A percentile compares a stretch with the other conserved stretches of the same genome.
Conservation (phyloP, 2,797 vertebrate genomes). For the Gallinago solitaria region DNA sequence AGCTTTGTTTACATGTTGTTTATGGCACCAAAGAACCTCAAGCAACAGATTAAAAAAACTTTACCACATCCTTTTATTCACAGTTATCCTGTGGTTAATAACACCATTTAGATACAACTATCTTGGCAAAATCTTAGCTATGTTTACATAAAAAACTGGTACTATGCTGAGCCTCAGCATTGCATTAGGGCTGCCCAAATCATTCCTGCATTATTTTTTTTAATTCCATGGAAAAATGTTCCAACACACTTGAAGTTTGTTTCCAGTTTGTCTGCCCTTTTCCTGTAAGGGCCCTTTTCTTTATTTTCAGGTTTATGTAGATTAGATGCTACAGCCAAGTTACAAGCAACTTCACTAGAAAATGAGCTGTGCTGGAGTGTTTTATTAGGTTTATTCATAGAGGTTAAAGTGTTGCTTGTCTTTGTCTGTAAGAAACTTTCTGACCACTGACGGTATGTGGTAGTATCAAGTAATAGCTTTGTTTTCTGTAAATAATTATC, state of each 20-base stretch:
- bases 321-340: neutral
- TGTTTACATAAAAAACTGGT: neutral
- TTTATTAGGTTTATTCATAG: neutral
- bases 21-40: neutral
- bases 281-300: neutral
- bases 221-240: neutral
- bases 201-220: neutral
- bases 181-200: neutral
- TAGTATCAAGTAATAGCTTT: neutral
- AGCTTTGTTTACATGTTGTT: neutral
- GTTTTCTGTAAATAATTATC: neutral
- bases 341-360: neutral
- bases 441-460: neutral
- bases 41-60: neutral
- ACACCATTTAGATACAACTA: neutral
- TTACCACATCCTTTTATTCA: neutral
- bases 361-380: neutral
- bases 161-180: neutral
- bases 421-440: neutral
- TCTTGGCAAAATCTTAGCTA: neutral
- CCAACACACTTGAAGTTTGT: neutral
- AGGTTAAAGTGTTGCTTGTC: neutral
- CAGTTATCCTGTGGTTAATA: neutral
- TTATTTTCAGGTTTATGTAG: neutral
- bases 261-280: neutral